Conservation (phyloP, 2,113 vertebrate species). For the Cebus imitator region DNA sequence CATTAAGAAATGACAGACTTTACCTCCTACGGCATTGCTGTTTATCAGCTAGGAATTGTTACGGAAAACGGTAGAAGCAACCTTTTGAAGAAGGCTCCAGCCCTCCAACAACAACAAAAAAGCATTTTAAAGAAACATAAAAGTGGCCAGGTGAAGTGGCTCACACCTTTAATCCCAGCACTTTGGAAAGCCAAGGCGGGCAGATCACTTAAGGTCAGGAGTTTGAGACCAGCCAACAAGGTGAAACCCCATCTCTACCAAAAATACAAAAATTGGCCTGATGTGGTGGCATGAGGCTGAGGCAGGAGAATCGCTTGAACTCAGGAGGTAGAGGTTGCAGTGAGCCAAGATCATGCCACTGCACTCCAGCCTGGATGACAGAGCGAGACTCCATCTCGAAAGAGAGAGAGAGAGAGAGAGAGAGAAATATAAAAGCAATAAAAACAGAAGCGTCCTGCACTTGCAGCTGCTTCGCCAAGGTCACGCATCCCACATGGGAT, state of each 20-base stretch:
- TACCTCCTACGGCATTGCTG: neutral
- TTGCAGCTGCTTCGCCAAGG: no score
- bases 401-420: no score
- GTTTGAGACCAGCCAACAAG: neutral
- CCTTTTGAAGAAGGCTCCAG: neutral
- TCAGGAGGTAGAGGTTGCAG: neutral
- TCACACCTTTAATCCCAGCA: neutral
- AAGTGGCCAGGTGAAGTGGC: no score
- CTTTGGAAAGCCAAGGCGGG: neutral
- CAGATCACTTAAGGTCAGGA: neutral
- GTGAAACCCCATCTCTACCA: neutral
- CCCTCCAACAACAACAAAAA: neutral
- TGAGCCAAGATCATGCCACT: neutral
- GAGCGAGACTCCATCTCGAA: neutral
- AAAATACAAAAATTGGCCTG: neutral
- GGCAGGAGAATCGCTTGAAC: neutral
- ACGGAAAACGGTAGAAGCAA: neutral
- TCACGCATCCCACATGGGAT: fast-evolving
- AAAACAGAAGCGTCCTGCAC: neutral
- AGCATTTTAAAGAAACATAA: no score
- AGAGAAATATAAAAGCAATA: neutral
- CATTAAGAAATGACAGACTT: neutral
- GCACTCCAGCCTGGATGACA: neutral
- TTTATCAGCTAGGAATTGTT: neutral
- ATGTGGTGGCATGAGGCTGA: neutral